phyloP scores from a whole-genome alignment of 2,797 vertebrate genomes.

The Tokudaia muenninki region DNA sequence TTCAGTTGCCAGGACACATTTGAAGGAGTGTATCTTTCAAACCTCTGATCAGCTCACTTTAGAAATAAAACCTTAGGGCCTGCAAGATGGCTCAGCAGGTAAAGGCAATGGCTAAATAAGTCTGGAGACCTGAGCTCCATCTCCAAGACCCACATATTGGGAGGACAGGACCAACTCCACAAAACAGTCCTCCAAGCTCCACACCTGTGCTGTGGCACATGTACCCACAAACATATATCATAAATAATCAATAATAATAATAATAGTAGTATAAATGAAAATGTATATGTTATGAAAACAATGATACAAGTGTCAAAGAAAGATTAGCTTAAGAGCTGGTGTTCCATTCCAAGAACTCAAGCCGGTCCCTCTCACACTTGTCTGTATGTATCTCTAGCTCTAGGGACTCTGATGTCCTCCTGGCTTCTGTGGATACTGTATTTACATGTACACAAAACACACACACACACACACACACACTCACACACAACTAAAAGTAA shows the following conservation, averaged over 20 bases:
- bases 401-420: neutral
- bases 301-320: constrained; percentile 40
- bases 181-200: neutral
- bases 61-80: constrained; percentile 46
- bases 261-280: too few species aligned
- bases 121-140: neutral
- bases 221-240: neutral
- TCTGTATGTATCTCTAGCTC: neutral
- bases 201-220: neutral
- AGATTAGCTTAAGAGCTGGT: constrained; percentile 11
- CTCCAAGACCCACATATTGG: neutral
- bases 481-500: neutral
- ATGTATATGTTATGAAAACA: constrained; percentile 56
- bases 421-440: neutral
- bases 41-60: constrained; percentile 57
- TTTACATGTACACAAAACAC: neutral
- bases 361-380: neutral
- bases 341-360: neutral
- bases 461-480: neutral
- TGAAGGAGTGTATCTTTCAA: constrained; percentile 51
- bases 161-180: neutral
- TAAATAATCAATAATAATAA: neutral
- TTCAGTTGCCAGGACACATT: constrained; percentile 53
- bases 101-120: neutral
- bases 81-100: neutral